Evolutionary conservation across 2,113 vertebrate genomes (phyloP).

Genomic region (Chloropsis hardwickii): DNA sequence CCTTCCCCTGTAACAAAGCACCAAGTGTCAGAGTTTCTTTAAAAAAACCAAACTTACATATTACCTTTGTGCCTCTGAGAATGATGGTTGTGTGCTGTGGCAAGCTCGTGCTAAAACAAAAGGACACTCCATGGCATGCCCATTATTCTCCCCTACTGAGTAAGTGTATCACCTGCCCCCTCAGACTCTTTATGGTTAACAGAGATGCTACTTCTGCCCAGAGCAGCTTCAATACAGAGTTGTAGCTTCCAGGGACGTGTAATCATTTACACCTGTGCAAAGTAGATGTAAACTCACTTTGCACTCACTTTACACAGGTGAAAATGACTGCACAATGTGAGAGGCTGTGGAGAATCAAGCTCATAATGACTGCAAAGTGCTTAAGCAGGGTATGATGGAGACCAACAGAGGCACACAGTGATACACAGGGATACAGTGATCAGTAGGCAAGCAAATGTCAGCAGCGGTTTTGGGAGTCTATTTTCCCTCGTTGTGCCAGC

Average conservation of each 20-base stretch:
- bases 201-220: not conserved
- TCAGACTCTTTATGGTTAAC: not conserved
- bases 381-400: not conserved
- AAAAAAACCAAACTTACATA: not conserved
- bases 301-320: conserved; percentile 11
- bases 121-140: not conserved
- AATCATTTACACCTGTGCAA: conserved; percentile 5
- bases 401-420: not conserved
- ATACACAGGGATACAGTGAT: not conserved
- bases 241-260: not conserved
- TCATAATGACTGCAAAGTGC: not conserved
- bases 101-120: not conserved
- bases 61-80: not conserved
- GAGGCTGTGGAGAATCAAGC: not conserved
- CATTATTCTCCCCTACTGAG: not conserved
- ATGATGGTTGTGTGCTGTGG: not conserved
- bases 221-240: not conserved
- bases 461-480: not conserved
- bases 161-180: not conserved
- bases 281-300: conserved; percentile 40
- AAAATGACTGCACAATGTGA: conserved; percentile 25
- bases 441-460: not conserved
- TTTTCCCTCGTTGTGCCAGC: not conserved
- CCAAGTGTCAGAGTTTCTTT: not conserved
- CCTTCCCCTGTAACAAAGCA: not conserved